Evolutionary conservation across 1,140 invertebrate genomes (phyloP).

Genomic region (Trichomalopsis sarcophagae): DNA sequence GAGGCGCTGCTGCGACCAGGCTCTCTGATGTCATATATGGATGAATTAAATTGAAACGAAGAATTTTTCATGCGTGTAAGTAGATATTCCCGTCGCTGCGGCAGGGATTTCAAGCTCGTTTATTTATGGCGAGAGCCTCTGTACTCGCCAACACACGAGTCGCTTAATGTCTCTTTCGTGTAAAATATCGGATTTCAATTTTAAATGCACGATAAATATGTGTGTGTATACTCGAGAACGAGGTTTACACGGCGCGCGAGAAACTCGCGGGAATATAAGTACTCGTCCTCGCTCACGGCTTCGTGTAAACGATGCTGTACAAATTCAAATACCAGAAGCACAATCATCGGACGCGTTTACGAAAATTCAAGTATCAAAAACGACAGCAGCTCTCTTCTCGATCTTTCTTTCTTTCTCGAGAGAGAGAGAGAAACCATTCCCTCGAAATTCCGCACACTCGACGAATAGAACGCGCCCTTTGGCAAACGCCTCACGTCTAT

Average conservation of each 20-base stretch:
- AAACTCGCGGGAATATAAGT: neutral
- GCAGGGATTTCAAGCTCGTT: too few relatives aligned
- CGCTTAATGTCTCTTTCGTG: neutral
- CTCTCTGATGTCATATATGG: constrained; percentile 15
- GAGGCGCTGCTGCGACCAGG: too few relatives aligned
- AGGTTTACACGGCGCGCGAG: neutral
- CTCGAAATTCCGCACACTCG: neutral
- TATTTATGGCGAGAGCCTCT: neutral
- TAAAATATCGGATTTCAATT: constrained; percentile 9
- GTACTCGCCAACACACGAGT: neutral
- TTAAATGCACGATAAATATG: neutral
- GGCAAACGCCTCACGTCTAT: constrained; percentile 21
- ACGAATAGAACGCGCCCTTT: neutral
- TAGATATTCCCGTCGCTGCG: neutral
- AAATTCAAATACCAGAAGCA: too few relatives aligned
- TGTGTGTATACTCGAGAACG: neutral
- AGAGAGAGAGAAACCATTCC: neutral
- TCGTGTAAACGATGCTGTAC: neutral
- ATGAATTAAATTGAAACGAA: constrained; percentile 37
- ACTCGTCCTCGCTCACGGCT: neutral
- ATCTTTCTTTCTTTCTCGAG: too few relatives aligned
- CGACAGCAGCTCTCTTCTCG: too few relatives aligned
- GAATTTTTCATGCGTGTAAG: neutral
- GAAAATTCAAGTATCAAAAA: neutral
- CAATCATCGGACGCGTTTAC: neutral